A percentile compares a stretch with the other conserved stretches of the same genome.
These are phyloP conservation scores for Neotoma lepida DNA, from an alignment of 2,113 vertebrate species.

Conservation along the genomic window DNA sequence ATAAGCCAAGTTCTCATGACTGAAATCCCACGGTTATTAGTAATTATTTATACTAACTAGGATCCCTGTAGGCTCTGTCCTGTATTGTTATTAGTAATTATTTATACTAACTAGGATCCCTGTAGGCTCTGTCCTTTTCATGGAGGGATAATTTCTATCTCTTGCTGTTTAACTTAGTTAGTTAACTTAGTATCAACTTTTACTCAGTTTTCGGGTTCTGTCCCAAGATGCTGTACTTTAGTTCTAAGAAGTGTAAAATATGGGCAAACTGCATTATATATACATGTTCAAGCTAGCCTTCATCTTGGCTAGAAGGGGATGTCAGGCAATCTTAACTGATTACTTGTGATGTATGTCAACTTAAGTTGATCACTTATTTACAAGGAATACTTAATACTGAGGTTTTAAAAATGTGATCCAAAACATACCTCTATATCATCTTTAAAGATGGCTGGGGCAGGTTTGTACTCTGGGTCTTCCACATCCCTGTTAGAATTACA, in stretches of 20 bases:
- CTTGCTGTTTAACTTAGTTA: background rate
- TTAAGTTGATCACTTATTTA: background rate
- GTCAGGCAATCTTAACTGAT: background rate
- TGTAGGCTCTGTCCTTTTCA: background rate
- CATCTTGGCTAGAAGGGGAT: background rate
- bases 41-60: background rate
- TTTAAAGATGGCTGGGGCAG: conserved; percentile 96
- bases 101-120: background rate
- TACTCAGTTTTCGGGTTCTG: background rate
- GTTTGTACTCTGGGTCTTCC: conserved; percentile 99
- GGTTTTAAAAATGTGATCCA: background rate
- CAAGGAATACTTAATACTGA: background rate
- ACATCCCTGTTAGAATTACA: conserved; percentile 90
- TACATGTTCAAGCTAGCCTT: background rate
- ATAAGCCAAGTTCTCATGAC: background rate
- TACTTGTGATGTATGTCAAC: background rate
- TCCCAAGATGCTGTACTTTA: background rate
- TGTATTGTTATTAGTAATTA: background rate
- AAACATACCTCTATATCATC: conserved; percentile 95
- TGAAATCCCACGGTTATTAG: background rate
- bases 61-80: background rate
- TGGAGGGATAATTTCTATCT: background rate
- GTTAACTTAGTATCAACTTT: background rate
- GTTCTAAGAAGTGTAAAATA: background rate
- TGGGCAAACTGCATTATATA: background rate